These are phyloP conservation scores for Psilopsiagon aymara DNA, from an alignment of 2,113 vertebrate genomes.

Conservation along the genomic window DNA sequence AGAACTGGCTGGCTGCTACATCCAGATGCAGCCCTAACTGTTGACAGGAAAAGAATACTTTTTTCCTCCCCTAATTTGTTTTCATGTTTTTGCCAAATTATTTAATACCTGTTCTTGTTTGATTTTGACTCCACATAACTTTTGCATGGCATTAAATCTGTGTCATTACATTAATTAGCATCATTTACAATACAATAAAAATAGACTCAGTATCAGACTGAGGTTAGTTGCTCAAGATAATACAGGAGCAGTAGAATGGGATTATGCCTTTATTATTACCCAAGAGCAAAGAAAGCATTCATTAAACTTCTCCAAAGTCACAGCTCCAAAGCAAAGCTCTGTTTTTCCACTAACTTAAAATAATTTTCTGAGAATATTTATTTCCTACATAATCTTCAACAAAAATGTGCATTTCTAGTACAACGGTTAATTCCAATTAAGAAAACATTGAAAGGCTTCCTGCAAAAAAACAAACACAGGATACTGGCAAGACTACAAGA, in stretches of 20 bases:
- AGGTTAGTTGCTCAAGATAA: background rate
- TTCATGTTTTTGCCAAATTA: background rate
- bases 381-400: slow-evolving; percentile 33
- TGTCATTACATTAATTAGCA: background rate
- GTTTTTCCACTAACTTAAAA: background rate
- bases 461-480: slow-evolving; percentile 71
- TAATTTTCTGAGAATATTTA: background rate
- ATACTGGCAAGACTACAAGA: slow-evolving; percentile 72
- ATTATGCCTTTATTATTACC: background rate
- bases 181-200: background rate
- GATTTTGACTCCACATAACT: background rate
- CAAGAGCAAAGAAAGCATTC: background rate
- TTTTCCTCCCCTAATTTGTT: background rate
- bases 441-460: slow-evolving; percentile 47
- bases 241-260: background rate
- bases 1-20: slow-evolving; percentile 20
- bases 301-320: background rate
- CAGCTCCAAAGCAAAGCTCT: background rate
- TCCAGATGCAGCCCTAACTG: background rate
- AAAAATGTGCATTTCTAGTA: slow-evolving; percentile 15
- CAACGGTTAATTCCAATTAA: slow-evolving; percentile 57
- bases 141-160: background rate
- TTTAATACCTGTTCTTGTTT: background rate
- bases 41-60: background rate
- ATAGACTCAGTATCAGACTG: background rate